phyloP scores from a whole-genome alignment of 1,140 invertebrate genomes.

The Magallana gigas region DNA sequence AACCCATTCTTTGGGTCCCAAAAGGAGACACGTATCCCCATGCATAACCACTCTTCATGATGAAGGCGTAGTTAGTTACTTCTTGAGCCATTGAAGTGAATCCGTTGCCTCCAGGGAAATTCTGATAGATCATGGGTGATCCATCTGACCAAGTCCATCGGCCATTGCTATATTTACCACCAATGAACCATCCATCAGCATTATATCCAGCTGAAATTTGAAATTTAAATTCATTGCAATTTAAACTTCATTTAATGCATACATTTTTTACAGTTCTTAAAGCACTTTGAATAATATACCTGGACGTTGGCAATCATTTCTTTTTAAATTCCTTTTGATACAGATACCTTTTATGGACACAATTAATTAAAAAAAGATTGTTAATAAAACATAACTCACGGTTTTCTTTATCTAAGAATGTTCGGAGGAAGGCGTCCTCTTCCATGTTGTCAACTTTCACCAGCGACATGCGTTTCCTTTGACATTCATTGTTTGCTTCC shows the following conservation, averaged over 20 bases:
- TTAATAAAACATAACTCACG: neutral
- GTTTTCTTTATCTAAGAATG: neutral
- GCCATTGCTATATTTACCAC: neutral
- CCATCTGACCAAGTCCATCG: neutral
- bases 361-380: no score
- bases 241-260: no score
- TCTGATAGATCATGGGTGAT: neutral
- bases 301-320: no score
- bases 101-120: neutral
- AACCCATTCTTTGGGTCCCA: slow-evolving; percentile 4
- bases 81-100: neutral
- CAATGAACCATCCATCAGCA: slow-evolving; percentile 12
- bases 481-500: neutral
- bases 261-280: no score
- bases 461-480: neutral
- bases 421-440: neutral
- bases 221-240: no score
- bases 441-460: neutral
- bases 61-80: slow-evolving; percentile 9
- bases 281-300: no score
- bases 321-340: no score
- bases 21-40: slow-evolving; percentile 11
- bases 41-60: neutral
- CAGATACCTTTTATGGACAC: no score
- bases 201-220: neutral